Conservation (phyloP, 2,113 vertebrate species). For the Oryzias melastigma region DNA sequence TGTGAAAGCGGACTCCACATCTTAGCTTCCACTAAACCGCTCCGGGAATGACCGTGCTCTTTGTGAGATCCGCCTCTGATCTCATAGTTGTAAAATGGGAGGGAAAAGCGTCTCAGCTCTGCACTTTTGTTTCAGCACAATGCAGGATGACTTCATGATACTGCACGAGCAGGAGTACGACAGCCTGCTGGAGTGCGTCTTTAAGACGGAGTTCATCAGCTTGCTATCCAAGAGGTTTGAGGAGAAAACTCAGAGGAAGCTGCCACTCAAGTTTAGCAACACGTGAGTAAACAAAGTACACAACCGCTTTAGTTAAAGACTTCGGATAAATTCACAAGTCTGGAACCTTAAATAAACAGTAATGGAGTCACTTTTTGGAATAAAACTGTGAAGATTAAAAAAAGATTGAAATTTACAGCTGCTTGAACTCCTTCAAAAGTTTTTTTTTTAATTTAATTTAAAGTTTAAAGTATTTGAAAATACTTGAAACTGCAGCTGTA, state of each 20-base stretch:
- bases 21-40: constrained; percentile 10
- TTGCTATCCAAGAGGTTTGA: constrained; percentile 89
- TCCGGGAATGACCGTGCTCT: background rate
- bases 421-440: too few species aligned
- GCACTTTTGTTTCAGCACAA: constrained; percentile 73
- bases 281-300: constrained; percentile 80
- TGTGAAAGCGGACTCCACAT: constrained; percentile 46
- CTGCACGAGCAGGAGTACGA: constrained; percentile 96
- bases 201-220: constrained; percentile 97
- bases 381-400: too few species aligned
- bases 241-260: constrained; percentile 91
- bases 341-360: too few species aligned
- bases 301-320: too few species aligned
- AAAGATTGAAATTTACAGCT: too few species aligned
- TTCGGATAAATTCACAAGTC: too few species aligned
- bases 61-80: background rate
- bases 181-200: constrained; percentile 91
- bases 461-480: too few species aligned
- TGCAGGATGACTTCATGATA: constrained; percentile 93
- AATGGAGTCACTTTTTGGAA: too few species aligned
- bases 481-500: too few species aligned
- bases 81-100: background rate
- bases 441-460: too few species aligned
- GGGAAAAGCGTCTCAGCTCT: background rate
- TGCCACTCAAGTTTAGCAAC: constrained; percentile 94